A percentile compares a stretch with the other conserved stretches of the same genome.
Conservation (phyloP, 2,113 vertebrate genomes). For the Colistium nudipinnis region DNA sequence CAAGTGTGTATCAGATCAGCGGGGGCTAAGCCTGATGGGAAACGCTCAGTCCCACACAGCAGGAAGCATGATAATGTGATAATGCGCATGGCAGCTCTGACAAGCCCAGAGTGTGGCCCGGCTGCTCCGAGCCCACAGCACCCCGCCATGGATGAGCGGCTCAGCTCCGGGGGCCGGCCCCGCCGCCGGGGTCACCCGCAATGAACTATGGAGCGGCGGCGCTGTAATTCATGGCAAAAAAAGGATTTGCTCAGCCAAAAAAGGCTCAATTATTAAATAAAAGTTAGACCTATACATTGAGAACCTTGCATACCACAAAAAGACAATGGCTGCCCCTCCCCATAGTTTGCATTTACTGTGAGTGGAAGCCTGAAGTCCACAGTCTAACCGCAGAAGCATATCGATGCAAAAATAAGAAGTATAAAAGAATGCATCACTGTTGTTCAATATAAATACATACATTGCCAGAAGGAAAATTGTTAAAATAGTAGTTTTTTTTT, state of each 20-base stretch:
- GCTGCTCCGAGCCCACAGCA: constrained; percentile 17
- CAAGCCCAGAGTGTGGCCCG: constrained; percentile 39
- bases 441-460: constrained; percentile 13
- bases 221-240: constrained; percentile 18
- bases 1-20: constrained; percentile 36
- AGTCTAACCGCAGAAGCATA: not conserved
- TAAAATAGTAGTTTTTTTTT: constrained; percentile 3
- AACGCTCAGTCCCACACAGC: constrained; percentile 58
- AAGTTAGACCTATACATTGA: constrained; percentile 7
- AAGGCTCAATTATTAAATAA: constrained; percentile 2
- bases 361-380: not conserved
- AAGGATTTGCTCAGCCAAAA: constrained; percentile 15
- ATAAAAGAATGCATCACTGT: not conserved
- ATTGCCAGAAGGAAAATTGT: not conserved
- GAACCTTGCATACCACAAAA: not conserved
- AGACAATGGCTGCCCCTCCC: no score
- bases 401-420: not conserved
- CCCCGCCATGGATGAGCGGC: constrained; percentile 33
- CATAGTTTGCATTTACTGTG: not conserved
- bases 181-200: constrained; percentile 47
- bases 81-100: constrained; percentile 49
- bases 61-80: constrained; percentile 69
- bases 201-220: constrained; percentile 37
- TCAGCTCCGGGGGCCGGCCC: constrained; percentile 34
- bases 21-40: constrained; percentile 53